Base-by-base conservation (phyloP, 2,113 vertebrate species). In the Chamaetylas fuelleborni region DNA sequence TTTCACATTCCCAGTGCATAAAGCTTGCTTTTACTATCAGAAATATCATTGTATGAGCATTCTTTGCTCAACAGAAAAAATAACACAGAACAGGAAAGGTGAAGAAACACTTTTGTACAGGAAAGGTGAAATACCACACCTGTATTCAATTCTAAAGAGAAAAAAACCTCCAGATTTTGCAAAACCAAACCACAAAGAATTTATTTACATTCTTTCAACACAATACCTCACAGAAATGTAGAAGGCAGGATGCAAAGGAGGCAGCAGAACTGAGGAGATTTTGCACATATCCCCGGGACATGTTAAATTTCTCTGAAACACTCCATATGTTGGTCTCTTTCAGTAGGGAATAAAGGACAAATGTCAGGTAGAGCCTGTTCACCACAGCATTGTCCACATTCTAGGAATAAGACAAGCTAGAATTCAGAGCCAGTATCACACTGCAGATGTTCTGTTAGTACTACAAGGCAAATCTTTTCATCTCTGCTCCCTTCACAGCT, bases 151-250 rank as follows among this genome's bases (percentile, higher is more conserved):
- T 87, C 38, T 36, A 36, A 58, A 3, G 26, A 67, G 14, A 81
- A 71, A 9, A 9, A 43, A 22, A 40, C 26, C 9, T 76, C 19
- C 20, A 23, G 5, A 19, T 42, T 84, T 65, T 79, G 20, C 34
- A 50, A 69, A 74, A 48, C 5, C 36, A 73, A 17, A 6, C 14
- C 31, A 26, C 18, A 62, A 43, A 64, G 17, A 20, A 57, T 33
- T 65, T 29, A 42, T 7, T 50, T 7, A 12, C 28, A 65, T 15
- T 16, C 6, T 45, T 61, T 29, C 34, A 38, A 56, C 6, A 66
- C 38, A 66, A 50, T 97, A 99, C 99, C 99, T 99, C 98, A 11
- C 99, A 98, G 97, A 99, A 99, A 96, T 98, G 99, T 45, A 99
- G 97, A 73, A 99, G 98, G 16, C 98, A 99, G 58, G 98, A 99